Conservation (phyloP, 2,888 invertebrate genomes). For the Chalcosyrphus nemorum region DNA sequence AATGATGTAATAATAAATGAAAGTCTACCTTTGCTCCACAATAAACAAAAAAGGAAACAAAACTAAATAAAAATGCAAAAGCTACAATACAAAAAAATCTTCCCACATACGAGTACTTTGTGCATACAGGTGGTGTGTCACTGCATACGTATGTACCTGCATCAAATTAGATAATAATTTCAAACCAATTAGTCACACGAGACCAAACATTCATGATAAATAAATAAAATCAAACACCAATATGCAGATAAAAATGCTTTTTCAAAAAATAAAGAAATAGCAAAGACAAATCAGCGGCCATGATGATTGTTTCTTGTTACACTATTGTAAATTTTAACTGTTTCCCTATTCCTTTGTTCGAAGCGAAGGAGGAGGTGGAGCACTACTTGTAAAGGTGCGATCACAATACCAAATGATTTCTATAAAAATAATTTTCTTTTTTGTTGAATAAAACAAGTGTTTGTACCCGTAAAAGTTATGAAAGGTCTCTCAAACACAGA, state of each 20-base stretch:
- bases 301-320: slow-evolving; percentile 39
- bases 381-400: slow-evolving; percentile 23
- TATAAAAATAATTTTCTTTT: slow-evolving; percentile 15
- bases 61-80: slow-evolving; percentile 1
- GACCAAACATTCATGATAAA: slow-evolving; percentile 1
- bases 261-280: background rate
- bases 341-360: slow-evolving; percentile 49
- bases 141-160: slow-evolving; percentile 3
- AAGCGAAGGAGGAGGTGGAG: background rate
- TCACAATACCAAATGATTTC: slow-evolving; percentile 39
- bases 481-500: slow-evolving; percentile 36
- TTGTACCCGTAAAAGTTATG: slow-evolving; percentile 39
- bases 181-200: slow-evolving; percentile 22
- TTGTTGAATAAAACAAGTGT: slow-evolving; percentile 33
- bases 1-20: slow-evolving; percentile 68
- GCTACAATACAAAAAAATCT: too few relatives aligned
- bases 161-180: slow-evolving; percentile 46
- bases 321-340: slow-evolving; percentile 22
- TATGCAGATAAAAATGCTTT: slow-evolving; percentile 1
- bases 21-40: slow-evolving; percentile 22
- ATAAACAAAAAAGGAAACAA: slow-evolving; percentile 4
- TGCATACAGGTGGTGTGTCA: slow-evolving; percentile 39
- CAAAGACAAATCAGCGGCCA: slow-evolving; percentile 51
- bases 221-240: background rate
- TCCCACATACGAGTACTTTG: slow-evolving; percentile 39